Evolutionary conservation across 2,113 vertebrate species (phyloP).

Genomic region (Microtus ochrogaster): DNA sequence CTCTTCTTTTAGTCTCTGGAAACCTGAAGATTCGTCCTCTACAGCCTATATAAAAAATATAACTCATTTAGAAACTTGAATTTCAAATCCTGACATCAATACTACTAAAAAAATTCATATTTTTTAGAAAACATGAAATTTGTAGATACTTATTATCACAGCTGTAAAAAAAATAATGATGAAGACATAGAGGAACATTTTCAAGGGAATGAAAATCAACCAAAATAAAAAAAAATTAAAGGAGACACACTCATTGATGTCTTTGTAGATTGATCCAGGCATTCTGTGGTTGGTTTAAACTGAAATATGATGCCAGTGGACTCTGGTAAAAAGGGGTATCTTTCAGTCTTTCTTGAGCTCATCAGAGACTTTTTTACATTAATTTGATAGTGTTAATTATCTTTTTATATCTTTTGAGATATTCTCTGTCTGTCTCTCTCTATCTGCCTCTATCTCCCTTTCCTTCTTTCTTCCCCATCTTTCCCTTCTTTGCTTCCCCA

Average conservation of each 20-base stretch:
- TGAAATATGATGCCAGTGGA: fast-evolving
- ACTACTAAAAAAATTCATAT: background rate
- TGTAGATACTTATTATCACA: background rate
- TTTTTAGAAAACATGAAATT: background rate
- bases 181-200: background rate
- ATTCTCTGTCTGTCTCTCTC: background rate
- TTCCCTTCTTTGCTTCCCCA: too few relatives aligned
- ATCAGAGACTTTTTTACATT: background rate
- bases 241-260: background rate
- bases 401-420: background rate
- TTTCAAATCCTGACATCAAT: background rate
- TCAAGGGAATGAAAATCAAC: background rate
- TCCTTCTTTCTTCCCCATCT: background rate
- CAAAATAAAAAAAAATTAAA: background rate
- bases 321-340: too few relatives aligned
- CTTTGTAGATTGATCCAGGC: too few relatives aligned
- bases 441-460: background rate
- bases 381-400: background rate
- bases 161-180: background rate
- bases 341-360: too few relatives aligned
- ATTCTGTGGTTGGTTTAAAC: background rate
- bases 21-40: too few relatives aligned
- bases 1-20: background rate
- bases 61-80: too few relatives aligned
- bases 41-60: background rate